These are phyloP conservation scores for Oxygymnocypris stewartii DNA, from an alignment of 2,113 vertebrate species.

Conservation along the genomic window DNA sequence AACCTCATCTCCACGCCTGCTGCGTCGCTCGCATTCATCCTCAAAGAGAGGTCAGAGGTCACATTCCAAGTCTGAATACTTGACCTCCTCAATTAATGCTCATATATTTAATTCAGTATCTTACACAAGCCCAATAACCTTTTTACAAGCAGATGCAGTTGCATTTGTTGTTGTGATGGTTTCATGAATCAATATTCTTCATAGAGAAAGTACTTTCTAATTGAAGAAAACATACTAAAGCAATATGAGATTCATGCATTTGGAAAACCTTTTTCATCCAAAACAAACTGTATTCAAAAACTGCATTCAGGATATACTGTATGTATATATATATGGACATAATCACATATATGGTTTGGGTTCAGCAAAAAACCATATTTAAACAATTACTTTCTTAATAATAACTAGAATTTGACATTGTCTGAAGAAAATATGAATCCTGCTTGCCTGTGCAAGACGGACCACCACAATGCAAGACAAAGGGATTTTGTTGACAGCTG, in stretches of 20 bases:
- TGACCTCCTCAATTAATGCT: slow-evolving; percentile 6
- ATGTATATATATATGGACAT: too few species aligned
- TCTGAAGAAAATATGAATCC: too few species aligned
- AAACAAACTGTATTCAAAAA: not conserved
- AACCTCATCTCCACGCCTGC: slow-evolving; percentile 1
- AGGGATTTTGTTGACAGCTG: too few species aligned
- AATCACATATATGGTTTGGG: too few species aligned
- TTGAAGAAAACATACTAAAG: not conserved
- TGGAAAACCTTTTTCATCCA: not conserved
- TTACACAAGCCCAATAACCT: not conserved
- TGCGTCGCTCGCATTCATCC: slow-evolving; percentile 16
- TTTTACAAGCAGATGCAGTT: not conserved
- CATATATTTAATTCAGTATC: not conserved
- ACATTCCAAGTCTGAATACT: slow-evolving; percentile 41
- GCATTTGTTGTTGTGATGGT: not conserved
- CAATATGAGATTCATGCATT: not conserved
- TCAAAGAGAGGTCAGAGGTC: slow-evolving; percentile 44
- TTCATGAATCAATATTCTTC: not conserved
- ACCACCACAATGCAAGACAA: too few species aligned
- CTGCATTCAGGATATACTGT: too few species aligned
- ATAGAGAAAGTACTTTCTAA: not conserved
- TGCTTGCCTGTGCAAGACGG: too few species aligned
- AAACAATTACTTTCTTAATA: too few species aligned
- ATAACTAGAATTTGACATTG: too few species aligned
- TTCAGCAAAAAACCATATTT: too few species aligned